phyloP scores from a whole-genome alignment of 2,113 vertebrate species.

The Lagopus muta region DNA sequence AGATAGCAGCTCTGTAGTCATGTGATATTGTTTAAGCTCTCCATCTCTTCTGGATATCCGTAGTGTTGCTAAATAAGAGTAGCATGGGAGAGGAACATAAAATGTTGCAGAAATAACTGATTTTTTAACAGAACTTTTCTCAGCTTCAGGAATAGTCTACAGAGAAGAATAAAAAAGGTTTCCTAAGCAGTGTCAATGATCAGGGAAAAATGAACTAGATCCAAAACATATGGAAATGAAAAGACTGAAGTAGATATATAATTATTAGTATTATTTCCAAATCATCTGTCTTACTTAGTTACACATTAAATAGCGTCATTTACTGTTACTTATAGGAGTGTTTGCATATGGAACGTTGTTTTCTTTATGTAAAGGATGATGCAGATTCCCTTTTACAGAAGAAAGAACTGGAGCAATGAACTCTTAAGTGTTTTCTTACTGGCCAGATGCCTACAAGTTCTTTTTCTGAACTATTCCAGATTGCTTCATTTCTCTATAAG shows the following conservation, averaged over 20 bases:
- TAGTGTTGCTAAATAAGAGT: not conserved
- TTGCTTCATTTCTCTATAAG: constrained; percentile 7
- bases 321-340: not conserved
- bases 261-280: not conserved
- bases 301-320: not conserved
- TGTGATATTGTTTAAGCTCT: not conserved
- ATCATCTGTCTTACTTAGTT: not conserved
- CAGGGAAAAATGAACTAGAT: not conserved
- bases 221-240: not conserved
- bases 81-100: not conserved
- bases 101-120: not conserved
- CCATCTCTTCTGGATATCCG: not conserved
- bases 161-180: not conserved
- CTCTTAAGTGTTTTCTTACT: not conserved
- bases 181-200: not conserved
- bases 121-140: not conserved
- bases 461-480: not conserved
- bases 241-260: not conserved
- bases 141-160: not conserved
- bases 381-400: not conserved
- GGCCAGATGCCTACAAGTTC: not conserved
- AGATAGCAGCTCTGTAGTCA: not conserved
- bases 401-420: not conserved
- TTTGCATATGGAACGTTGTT: not conserved
- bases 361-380: not conserved